Evolutionary conservation across 2,113 vertebrate species (phyloP), one percentile per base, ranked within the genome.

Genomic region (Pseudorasbora parva): DNA sequence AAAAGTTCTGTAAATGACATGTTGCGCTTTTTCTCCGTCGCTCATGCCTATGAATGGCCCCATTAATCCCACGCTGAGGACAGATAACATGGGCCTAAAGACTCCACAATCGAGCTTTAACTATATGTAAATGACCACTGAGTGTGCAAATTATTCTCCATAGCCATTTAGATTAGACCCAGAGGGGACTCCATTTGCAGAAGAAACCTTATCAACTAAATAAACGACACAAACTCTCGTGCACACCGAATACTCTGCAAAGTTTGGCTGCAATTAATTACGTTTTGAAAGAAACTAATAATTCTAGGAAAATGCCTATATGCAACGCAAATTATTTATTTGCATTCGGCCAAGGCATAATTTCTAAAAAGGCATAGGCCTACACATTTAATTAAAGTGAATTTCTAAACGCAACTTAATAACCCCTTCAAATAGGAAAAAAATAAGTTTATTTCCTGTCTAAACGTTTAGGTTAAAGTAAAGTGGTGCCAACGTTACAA

Each of bases 141-240:
- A 91, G 87, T 90, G 92, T 93, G 93, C 92, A 92, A 94, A 94
- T 93, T 81, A 93, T 80, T 71, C 25, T 25, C 85, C 86, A 91
- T 94, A 93, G 89, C 82, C 91, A 93, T 93, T 92, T 83, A 94
- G 92, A 94, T 94, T 87, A 91, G 88, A 92, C 91, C 90, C 88
- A 83, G 91, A 81, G 88, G 91, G 89, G 82, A 85, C 87, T 90
- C 91, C 89, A 92, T 94, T 92, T 93, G 89, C 90, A 81, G 60
- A 72, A 88, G 3, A 74, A 87, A 82, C 86, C 84, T 93, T 91
- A 93, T 92, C 90, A 87, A 88, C 4, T 80, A 37, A 83, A 91
- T 89, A 90, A 90, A 89, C 69, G 27, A 84, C 21, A 19, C 57
- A 17, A 71, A 81, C 75, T 79, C 56, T 47, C n/a, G 37, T 75